Evolutionary conservation across 1,140 invertebrate genomes (phyloP), one percentile per base, ranked within the genome.

Genomic region (Saxidomus purpurata): DNA sequence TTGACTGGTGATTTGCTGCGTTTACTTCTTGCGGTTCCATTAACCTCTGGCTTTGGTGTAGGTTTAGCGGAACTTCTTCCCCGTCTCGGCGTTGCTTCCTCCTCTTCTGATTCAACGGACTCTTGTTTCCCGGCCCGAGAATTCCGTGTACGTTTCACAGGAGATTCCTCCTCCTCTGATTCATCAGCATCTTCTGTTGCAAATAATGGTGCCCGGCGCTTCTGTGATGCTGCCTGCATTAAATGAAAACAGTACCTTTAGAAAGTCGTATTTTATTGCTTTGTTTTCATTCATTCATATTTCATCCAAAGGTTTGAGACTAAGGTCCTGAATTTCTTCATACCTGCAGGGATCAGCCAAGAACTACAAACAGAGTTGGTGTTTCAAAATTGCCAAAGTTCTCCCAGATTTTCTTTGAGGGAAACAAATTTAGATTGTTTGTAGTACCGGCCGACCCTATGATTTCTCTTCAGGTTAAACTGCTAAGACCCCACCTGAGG

Each of bases 101-200:
- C 89, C 1, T 40, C 28, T 22, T 89, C 86, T 13, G 63, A 52
- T 47, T 88, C 86, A 0, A 36, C 31, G 2, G 34, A 52, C 13
- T 84, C 86, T 47, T 43, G 43, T 81, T 80, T 61, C 11, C 36
- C 85, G 13, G 34, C 25, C 22, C 38, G 47, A 47, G 74, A 77
- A 31, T 67, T 81, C 25, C 89, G 28, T 15, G 82, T 71, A 4
- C 79, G 52, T 76, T 90, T 90, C 2, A 71, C 28, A 0, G 83
- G 76, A 2, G 83, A 36, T 25, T 61, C 38, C 40, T 87, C 89
- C 9, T 87, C 83, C 34, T 77, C 74, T 25, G 71, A 61, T 19
- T 77, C 71, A n/a, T 77, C 85, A 15, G 79, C 85, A 28, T 55
- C 83, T 15, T 87, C 47, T 6, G 6, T 25, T 19, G 34, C 36